Evolutionary conservation across 2,797 vertebrate species (phyloP), one percentile per base, ranked within the genome.

Genomic region (Tokudaia tokunoshimensis): DNA sequence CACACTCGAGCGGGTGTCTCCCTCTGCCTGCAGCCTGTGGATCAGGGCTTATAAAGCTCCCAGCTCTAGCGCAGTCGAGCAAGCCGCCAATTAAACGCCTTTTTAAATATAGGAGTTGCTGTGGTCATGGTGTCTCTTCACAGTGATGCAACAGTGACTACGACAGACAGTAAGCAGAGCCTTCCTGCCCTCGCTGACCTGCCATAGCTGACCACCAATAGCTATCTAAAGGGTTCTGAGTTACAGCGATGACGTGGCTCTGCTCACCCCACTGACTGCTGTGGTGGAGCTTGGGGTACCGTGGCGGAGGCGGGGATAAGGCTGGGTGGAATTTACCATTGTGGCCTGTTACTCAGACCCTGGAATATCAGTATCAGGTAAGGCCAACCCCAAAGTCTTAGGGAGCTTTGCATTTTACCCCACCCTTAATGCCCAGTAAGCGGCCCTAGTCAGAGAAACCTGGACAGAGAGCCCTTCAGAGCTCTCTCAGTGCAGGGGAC

Each of bases 271-370:
- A 80, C 19, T 13, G 41, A 61, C 55, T 0, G 6, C 29, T 29
- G 6, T 2, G 12, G 37, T 83, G 50, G 22, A 6, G 2, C 0
- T 47, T 47, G 1, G 15, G 15, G 79, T 13, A 3, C 31, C 2
- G 3, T 44, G n/a, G 37, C 24, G 8, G 29, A 47, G 13, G 20
- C 24, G 19, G 1, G 63, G 70, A 31, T 3, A 26, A 76, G 61
- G 37, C 3, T 61, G 37, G 37, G 78, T 24, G 41, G 52, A 63
- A 4, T 17, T 34, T 57, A 80, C 34, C 61, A 67, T 20, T 37
- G 41, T 34, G 61, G 29, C 7, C 31, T 81, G 55, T 31, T 37
- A 44, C 37, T 76, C 8, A 2, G 80, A 37, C 37, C 37, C 22
- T 11, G 20, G 76, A 15, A 79, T 24, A 26, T 22, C 55, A 24